Conservation (phyloP, 2,888 invertebrate species). For the Pyrrhosoma nymphula region DNA sequence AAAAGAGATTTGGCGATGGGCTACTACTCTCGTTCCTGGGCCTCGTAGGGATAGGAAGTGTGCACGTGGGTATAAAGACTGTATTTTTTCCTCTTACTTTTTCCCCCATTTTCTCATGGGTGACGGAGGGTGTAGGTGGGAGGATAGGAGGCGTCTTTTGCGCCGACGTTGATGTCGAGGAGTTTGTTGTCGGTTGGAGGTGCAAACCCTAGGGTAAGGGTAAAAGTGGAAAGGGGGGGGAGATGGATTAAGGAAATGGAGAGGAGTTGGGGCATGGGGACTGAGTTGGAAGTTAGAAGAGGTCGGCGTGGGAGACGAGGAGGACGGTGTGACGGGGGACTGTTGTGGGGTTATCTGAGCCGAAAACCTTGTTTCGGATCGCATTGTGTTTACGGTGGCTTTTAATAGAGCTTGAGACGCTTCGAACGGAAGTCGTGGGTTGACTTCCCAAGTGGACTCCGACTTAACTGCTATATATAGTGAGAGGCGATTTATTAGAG, state of each 20-base stretch:
- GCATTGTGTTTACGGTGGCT: constrained; percentile 36
- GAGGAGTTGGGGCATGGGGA: neutral
- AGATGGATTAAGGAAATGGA: neutral
- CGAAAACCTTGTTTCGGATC: constrained; percentile 29
- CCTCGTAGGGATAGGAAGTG: neutral
- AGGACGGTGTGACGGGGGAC: neutral
- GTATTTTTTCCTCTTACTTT: neutral
- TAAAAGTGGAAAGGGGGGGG: neutral
- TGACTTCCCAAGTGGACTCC: neutral
- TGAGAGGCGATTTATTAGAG: neutral
- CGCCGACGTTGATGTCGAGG: neutral
- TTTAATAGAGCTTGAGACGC: neutral
- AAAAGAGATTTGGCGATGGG: constrained; percentile 30
- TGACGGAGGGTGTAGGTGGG: neutral
- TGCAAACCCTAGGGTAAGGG: neutral
- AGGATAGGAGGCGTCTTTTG: neutral
- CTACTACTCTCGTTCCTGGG: neutral
- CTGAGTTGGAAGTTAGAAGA: neutral
- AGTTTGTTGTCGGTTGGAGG: constrained; percentile 44
- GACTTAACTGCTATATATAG: neutral
- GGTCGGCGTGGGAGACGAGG: neutral
- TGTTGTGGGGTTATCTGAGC: constrained; percentile 14
- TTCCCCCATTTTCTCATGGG: neutral
- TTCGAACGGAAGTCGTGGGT: neutral
- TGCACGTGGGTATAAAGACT: neutral